Base-by-base conservation (phyloP, 2,888 invertebrate genomes). In the Agrenia bidenticulata region DNA sequence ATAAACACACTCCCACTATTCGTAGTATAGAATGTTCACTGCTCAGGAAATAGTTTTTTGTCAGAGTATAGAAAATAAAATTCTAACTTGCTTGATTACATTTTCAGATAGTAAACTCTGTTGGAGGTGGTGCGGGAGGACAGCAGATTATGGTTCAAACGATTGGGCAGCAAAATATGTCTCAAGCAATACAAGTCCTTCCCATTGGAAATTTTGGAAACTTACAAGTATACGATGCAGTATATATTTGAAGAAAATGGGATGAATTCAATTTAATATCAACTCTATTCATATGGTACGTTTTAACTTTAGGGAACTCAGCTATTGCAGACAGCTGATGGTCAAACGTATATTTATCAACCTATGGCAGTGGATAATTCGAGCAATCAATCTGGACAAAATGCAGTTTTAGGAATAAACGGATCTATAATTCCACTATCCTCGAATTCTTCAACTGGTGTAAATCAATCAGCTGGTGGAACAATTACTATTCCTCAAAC, bases 321-420 rank as follows among this genome's bases (percentile, higher is more conserved):
- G 80, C 83, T 95, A 49, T 88, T 95, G 39, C 95, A 94, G 80
- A 89, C 94, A 0, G 86, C 92, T 0, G 94, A 94, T 80, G 96
- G 96, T 1, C 95, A 95, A 81, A 93, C 94, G 0, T 90, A 91
- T 76, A 86, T 94, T 62, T 93, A 93, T 79, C 94, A 95, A 79
- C 91, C 92, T 0, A 84, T 87, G 37, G 81, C 85, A 51, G 78
- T 87, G 19, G 85, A 86, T 68, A 76, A 77, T 9, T 73, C 73
- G n/a, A 82, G 83, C 41, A 81, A 83, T 58, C 85, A 83, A 75
- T 84, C 85, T 69, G 79, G 85, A 0, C 87, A 88, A 79, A 86
- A 86, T 1, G 85, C 86, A 59, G 67, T 74, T 15, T 57, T 75
- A 17, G 73, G 73, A 77, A 83, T 90, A 56, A 89, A 89, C 78